Base-by-base conservation (phyloP, 2,113 vertebrate species). In the Theristicus caerulescens region DNA sequence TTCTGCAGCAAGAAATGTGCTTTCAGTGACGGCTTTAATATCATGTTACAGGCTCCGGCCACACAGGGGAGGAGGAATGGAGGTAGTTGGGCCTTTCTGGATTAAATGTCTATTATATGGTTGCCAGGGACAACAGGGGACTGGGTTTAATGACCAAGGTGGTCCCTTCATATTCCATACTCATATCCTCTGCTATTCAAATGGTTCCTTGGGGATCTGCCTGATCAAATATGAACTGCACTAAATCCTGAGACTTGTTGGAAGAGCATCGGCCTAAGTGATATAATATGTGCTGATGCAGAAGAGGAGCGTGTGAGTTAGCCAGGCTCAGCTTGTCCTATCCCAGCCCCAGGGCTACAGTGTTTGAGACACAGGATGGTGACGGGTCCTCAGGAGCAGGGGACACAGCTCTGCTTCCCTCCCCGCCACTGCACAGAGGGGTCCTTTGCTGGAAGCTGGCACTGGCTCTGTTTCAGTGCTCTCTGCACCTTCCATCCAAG, bases 91-190 rank as follows among this genome's bases (percentile, higher is more conserved):
- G 86, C 24, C 51, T 93, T 94, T 90, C 71, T 90, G 94, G 95
- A 96, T 96, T 93, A 96, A 91, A 88, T 79, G 71, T 88, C 94
- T 91, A 54, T 94, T 96, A 96, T 73, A 86, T 77, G 71, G 90
- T 96, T 96, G 92, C 92, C 87, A 95, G 82, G 90, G 92, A 95
- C 81, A 70, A 84, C 92, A 93, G 54, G 82, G 87, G 82, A 96
- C 74, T 1, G 3, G 10, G 58, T 90, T 95, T 96, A 96, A 94
- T 95, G 86, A 77, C 58, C 86, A 94, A 96, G 95, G 88, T 86
- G 91, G 76, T 88, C 94, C 79, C 72, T 92, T 93, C 91, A 38
- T 83, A 92, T 90, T 94, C 82, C 88, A 51, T 79, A 82, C 87
- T 96, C 96, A 96, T 91, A 96, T 95, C 66, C 87, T 96, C 70